Evolutionary conservation across 1,140 invertebrate species (phyloP), one percentile per base, ranked within the genome.

Genomic region (Hyposmocoma kahamanoa): DNA sequence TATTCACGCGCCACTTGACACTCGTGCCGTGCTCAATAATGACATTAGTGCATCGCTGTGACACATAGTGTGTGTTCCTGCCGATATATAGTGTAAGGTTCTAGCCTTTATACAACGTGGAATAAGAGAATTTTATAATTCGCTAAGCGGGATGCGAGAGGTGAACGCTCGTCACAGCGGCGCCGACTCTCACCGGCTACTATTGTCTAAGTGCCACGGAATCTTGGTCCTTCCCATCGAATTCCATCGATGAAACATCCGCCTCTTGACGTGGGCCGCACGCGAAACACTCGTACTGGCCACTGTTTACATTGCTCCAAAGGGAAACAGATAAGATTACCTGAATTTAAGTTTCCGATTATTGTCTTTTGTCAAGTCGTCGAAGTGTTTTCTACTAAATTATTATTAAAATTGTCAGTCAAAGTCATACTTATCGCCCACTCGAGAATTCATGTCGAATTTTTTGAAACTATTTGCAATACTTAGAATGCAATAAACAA

Each of bases 171-270:
- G 77, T 80, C 80, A 69, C 67, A 67, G 68, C 80, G 78, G 76
- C 75, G 78, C 78, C 77, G 74, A 75, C 77, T 84, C 79, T 81
- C 81, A 75, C 77, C 72, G 74, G 69, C 64, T 69, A 75, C 72
- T 82, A 84, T 84, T 83, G 79, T 84, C 75, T 81, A 73, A 79
- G 75, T 79, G 78, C 71, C 74, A 72, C 79, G 77, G 77, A 78
- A 80, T 83, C 77, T 84, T 83, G 73, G 79, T 82, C 73, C 79
- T 81, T 79, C 76, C 66, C 79, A 78, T 76, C 72, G 72, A 67
- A 82, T 79, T 77, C 75, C 77, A 69, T 71, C 68, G 70, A 66
- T 72, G 75, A 72, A 68, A 76, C 71, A 80, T 80, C 67, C 72
- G 71, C 62, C 44, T 67, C 50, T 65, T 47, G 57, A 70, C 66